Evolutionary conservation across 2,797 vertebrate genomes (phyloP).

Genomic region (Eleutherodactylus coqui): DNA sequence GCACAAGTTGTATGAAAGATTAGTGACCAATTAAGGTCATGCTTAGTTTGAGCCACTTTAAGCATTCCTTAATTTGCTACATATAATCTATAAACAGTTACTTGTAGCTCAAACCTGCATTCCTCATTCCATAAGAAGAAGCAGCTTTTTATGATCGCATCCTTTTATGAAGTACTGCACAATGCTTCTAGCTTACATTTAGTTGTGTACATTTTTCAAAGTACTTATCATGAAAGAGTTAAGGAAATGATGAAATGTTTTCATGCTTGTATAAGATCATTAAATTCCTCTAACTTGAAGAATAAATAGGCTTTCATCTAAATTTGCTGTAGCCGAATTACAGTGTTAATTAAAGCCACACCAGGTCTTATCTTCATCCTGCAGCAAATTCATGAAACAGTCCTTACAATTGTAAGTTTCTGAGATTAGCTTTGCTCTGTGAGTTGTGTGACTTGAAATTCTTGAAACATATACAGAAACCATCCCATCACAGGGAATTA

Average conservation of each 20-base stretch:
- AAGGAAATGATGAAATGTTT: conserved; percentile 18
- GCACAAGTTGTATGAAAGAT: too few relatives aligned
- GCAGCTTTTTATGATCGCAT: not conserved
- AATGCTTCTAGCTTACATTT: not conserved
- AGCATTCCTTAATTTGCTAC: not conserved
- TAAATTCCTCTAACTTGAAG: conserved; percentile 32
- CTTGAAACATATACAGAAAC: not conserved
- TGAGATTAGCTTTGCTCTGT: conserved; percentile 34
- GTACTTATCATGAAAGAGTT: conserved; percentile 14
- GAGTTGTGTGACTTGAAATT: conserved; percentile 8
- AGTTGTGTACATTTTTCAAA: not conserved
- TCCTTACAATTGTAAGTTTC: conserved; percentile 29
- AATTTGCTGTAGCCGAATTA: conserved; percentile 54
- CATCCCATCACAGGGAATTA: not conserved
- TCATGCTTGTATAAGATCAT: conserved; percentile 43
- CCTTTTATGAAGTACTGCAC: not conserved
- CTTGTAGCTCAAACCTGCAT: not conserved
- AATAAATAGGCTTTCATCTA: conserved; percentile 45
- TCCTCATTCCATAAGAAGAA: not conserved
- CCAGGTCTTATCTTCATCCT: conserved; percentile 43
- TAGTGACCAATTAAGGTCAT: too few relatives aligned
- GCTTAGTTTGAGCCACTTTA: not conserved
- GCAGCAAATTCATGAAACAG: conserved; percentile 47
- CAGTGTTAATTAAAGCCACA: conserved; percentile 50
- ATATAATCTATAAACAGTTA: not conserved